Percentiles rank a stretch among this genome's conserved stretches.
phyloP scores from a whole-genome alignment of 2,888 invertebrate genomes.

The Coecobrya sp. region DNA sequence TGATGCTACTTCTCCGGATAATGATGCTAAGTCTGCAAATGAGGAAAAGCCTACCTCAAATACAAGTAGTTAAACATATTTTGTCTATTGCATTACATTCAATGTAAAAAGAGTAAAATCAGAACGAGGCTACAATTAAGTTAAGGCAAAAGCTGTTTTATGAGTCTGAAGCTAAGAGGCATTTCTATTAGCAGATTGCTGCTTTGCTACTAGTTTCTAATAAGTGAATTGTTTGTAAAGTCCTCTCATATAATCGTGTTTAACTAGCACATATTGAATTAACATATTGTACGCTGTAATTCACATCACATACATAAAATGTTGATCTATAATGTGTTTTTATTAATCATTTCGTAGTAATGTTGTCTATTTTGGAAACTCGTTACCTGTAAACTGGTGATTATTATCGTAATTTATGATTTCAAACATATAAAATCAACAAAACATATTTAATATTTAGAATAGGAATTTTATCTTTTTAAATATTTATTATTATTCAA shows the following conservation, averaged over 20 bases:
- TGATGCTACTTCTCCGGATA: slow-evolving; percentile 50
- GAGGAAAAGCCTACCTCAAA: slow-evolving; percentile 2
- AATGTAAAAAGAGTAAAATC: neutral
- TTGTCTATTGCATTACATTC: neutral
- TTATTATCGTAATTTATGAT: slow-evolving; percentile 50
- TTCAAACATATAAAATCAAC: neutral
- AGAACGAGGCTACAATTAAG: neutral
- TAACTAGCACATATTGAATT: neutral
- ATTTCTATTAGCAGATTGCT: neutral
- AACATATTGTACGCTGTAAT: neutral
- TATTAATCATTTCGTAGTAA: neutral
- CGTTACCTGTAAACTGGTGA: slow-evolving; percentile 61
- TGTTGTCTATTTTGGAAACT: slow-evolving; percentile 38
- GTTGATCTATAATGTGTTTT: neutral
- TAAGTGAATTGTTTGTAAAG: neutral
- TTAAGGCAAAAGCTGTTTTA: neutral
- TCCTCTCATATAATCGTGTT: neutral
- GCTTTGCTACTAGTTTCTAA: neutral
- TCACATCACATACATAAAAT: neutral
- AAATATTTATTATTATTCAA: slow-evolving; percentile 32
- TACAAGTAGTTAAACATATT: slow-evolving; percentile 28
- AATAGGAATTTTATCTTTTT: neutral
- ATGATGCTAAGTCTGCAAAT: slow-evolving; percentile 22
- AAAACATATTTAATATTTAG: neutral
- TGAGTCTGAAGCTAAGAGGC: slow-evolving; percentile 10